These are phyloP conservation scores for Siphlonurus alternatus DNA, from an alignment of 2,888 invertebrate species.

Conservation along the genomic window DNA sequence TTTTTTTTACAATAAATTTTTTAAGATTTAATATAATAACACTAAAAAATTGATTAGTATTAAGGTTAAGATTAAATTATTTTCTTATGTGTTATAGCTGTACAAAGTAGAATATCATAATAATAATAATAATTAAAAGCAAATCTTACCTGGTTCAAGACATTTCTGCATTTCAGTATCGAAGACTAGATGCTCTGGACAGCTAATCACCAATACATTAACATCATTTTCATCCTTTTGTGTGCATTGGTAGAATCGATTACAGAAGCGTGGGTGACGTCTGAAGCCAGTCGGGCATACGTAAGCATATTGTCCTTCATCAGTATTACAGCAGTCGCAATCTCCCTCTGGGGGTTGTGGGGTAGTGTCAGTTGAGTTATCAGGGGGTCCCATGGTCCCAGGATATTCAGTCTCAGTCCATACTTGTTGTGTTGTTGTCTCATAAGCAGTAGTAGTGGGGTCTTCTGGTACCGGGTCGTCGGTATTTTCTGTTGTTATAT, in stretches of 20 bases:
- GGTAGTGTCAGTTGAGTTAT: conserved; percentile 11
- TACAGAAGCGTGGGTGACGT: conserved; percentile 67
- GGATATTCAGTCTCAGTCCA: conserved; percentile 17
- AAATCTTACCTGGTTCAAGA: conserved; percentile 40
- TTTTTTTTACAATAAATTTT: not conserved
- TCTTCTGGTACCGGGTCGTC: conserved; percentile 12
- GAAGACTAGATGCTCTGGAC: conserved; percentile 59
- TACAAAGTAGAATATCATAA: too few relatives aligned
- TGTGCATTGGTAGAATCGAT: conserved; percentile 69
- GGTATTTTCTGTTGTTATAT: conserved; percentile 7
- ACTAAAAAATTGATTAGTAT: not conserved
- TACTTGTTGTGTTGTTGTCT: conserved; percentile 17
- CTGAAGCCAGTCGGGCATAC: conserved; percentile 71
- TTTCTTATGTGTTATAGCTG: too few relatives aligned
- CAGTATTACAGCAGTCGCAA: conserved; percentile 36
- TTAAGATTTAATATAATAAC: not conserved
- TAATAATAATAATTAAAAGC: too few relatives aligned
- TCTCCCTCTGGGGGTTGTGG: not conserved
- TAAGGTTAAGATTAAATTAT: too few relatives aligned
- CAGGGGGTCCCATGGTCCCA: conserved; percentile 13
- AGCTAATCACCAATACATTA: conserved; percentile 56
- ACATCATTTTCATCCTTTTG: conserved; percentile 45
- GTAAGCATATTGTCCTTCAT: conserved; percentile 50
- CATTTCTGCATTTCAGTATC: conserved; percentile 57
- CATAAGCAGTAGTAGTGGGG: conserved; percentile 7